phyloP scores from a whole-genome alignment of 2,797 vertebrate species.

The Enteromius fasciolatus region DNA sequence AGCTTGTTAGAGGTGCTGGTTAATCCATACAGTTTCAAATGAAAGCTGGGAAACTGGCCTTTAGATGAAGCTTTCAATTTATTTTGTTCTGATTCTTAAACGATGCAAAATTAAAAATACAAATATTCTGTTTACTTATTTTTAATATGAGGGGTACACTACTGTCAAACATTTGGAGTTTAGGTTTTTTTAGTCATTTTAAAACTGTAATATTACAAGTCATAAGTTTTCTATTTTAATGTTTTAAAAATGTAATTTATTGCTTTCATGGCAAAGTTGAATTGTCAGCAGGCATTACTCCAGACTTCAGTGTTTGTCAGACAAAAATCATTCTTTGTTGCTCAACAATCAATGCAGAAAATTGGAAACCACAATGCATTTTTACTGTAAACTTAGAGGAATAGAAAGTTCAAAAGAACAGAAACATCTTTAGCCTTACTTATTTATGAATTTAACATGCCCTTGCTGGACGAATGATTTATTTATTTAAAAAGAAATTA shows the following conservation, averaged over 20 bases:
- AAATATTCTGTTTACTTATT: background rate
- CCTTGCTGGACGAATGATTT: background rate
- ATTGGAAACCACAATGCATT: background rate
- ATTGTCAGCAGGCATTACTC: background rate
- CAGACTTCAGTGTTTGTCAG: background rate
- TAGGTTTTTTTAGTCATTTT: background rate
- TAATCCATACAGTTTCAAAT: slow-evolving; percentile 15
- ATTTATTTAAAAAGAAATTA: background rate
- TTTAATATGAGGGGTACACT: background rate
- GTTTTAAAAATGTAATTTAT: background rate
- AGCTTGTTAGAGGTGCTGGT: slow-evolving; percentile 34
- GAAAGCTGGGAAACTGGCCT: slow-evolving; percentile 6
- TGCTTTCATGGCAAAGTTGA: background rate
- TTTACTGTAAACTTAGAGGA: background rate
- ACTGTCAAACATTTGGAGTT: background rate
- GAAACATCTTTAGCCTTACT: background rate
- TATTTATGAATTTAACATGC: background rate
- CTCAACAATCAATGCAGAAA: background rate
- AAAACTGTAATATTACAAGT: background rate
- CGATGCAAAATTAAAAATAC: too few relatives aligned
- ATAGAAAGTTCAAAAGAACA: background rate
- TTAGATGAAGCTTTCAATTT: background rate
- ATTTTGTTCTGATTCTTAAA: background rate
- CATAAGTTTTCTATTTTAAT: background rate
- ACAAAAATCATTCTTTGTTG: background rate